Evolutionary conservation across 2,888 invertebrate species (phyloP), one percentile per base, ranked within the genome.

Genomic region (Argyra leucocephala): DNA sequence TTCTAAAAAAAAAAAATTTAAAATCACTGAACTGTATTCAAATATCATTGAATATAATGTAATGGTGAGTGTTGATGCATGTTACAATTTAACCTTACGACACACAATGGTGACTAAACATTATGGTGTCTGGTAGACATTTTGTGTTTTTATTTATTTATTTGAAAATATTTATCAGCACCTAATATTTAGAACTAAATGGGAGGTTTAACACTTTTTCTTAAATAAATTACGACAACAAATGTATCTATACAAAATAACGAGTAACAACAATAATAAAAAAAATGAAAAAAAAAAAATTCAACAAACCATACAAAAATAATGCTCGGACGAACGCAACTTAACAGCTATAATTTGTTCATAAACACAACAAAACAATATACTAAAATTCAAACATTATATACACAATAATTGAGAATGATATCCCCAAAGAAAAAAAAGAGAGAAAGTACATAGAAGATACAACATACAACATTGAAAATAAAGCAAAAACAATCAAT

Each of bases 141-240:
- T 48, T 18, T 18, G 15, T 31, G 3, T 48, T 48, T 48, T 2
- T 12, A 48, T 48, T 18, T 18, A 48, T 48, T 48, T 48, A 18
- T 48, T 48, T 48, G 48, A 48, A 18, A 48, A 2, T 48, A 18
- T 48, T 48, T 48, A 48, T 48, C 48, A 48, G 48, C 48, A 48
- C 48, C 48, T 48, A 15, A 48, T 48, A 48, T 48, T 48, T 48
- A 48, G 48, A 48, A 48, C 48, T 48, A 48, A 48, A 15, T 48
- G 48, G 18, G 2, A 48, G 48, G 18, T 48, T 48, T 48, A 48
- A 48, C 48, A 48, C 48, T 48, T 48, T 48, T 5, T 37, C 15
- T 48, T 48, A 48, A 10, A 10, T 48, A 48, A n/a, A 48, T 4
- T 1, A 48, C 15, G 18, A 48, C 48, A 48, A 48, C 12, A 48